A percentile compares a stretch with the other conserved stretches of the same genome.
Conservation (phyloP, 2,797 vertebrate genomes). For the Pangasius djambal region DNA sequence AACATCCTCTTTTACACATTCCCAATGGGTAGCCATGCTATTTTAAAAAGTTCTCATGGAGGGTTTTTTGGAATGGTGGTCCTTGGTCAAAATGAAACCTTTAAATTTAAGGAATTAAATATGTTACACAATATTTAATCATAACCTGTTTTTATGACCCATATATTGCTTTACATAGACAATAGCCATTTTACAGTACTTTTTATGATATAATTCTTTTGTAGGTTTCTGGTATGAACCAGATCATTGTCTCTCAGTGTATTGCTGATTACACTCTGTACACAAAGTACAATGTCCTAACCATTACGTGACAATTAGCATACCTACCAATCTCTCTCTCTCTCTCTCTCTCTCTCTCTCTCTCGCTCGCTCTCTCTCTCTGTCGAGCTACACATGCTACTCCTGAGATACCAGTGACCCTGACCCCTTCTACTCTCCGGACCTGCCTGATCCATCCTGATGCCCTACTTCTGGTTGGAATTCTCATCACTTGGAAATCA, state of each 20-base stretch:
- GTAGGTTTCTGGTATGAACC: neutral
- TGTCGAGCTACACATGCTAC: too few relatives aligned
- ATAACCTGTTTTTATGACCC: neutral
- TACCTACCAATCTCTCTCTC: too few relatives aligned
- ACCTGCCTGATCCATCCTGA: too few relatives aligned
- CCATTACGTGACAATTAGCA: too few relatives aligned
- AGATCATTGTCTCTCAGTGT: neutral
- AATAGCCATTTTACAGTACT: neutral
- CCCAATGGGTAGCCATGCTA: constrained; percentile 29
- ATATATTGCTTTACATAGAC: neutral
- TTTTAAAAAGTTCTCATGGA: constrained; percentile 35
- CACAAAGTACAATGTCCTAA: too few relatives aligned
- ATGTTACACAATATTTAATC: constrained; percentile 9
- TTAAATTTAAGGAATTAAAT: neutral
- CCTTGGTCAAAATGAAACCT: constrained; percentile 4
- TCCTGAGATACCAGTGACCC: too few relatives aligned
- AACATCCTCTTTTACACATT: constrained; percentile 28
- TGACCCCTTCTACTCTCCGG: too few relatives aligned
- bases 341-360: too few relatives aligned
- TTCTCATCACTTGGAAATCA: too few relatives aligned
- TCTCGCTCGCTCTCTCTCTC: too few relatives aligned
- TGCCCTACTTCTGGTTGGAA: too few relatives aligned
- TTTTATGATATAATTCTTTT: neutral
- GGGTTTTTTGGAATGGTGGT: neutral
- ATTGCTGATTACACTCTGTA: too few relatives aligned